phyloP scores from a whole-genome alignment of 2,888 invertebrate species.

The Apamea sordens region DNA sequence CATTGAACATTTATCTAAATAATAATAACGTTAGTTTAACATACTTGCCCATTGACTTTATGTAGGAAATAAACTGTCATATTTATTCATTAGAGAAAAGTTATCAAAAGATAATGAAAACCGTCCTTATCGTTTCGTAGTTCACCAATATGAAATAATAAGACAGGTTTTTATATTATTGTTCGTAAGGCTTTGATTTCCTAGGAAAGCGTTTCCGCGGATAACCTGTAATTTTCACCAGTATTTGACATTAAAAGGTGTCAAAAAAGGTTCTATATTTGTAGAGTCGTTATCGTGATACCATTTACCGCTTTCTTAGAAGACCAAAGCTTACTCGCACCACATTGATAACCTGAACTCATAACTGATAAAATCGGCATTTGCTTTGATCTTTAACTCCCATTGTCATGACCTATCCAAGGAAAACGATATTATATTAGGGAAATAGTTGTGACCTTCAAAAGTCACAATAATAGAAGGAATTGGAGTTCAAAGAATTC shows the following conservation, averaged over 20 bases:
- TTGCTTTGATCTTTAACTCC: slow-evolving; percentile 19
- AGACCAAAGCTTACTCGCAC: not conserved
- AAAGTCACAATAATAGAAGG: not conserved
- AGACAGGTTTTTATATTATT: not conserved
- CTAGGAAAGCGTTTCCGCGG: not conserved
- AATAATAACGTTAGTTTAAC: not conserved
- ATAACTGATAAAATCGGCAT: slow-evolving; percentile 4
- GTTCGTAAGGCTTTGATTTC: not conserved
- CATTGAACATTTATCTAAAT: no score
- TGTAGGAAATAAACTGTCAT: not conserved
- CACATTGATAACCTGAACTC: not conserved
- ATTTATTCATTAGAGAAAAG: not conserved
- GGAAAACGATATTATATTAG: slow-evolving; percentile 23
- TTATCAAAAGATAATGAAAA: not conserved
- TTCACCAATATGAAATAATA: not conserved
- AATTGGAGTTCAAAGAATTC: slow-evolving; percentile 3
- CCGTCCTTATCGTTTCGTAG: not conserved
- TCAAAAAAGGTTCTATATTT: not conserved
- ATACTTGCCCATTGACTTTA: not conserved
- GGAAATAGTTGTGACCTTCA: slow-evolving; percentile 3
- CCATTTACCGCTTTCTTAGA: not conserved
- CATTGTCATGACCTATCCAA: not conserved
- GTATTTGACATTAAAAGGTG: not conserved
- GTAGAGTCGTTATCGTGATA: not conserved
- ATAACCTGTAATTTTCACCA: not conserved